These are phyloP conservation scores for Micromussa lordhowensis DNA, from an alignment of 92 coral and sea anemone species.

Conservation along the genomic window DNA sequence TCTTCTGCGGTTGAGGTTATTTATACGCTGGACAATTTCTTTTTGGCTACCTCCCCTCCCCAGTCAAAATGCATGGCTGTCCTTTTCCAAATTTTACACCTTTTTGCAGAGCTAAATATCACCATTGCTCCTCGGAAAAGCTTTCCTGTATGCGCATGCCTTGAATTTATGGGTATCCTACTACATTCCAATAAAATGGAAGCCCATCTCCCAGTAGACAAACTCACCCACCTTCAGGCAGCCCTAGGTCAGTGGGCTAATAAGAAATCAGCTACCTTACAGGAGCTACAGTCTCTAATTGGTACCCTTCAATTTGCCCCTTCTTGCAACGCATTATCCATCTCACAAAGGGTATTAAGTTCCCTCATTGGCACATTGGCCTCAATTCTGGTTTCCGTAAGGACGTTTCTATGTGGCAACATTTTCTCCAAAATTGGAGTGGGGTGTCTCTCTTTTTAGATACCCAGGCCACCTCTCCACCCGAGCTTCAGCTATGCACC, in stretches of 20 bases:
- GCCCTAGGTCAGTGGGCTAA: constrained; percentile 16
- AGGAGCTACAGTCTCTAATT: too few relatives aligned
- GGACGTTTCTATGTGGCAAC: constrained; percentile 29
- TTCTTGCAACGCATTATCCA: constrained; percentile 34
- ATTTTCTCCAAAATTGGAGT: constrained; percentile 29
- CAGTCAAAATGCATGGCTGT: background rate
- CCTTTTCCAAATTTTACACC: background rate
- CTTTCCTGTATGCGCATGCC: background rate
- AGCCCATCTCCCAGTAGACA: constrained; percentile 20
- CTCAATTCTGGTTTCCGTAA: background rate
- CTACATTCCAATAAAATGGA: constrained; percentile 27
- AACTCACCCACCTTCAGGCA: background rate
- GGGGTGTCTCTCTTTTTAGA: background rate
- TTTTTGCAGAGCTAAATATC: too few relatives aligned
- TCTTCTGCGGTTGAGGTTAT: background rate
- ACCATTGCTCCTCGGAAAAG: constrained; percentile 10
- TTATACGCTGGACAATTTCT: background rate
- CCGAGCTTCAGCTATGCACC: background rate
- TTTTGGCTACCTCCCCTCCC: background rate
- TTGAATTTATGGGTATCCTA: constrained; percentile 29
- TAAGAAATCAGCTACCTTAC: too few relatives aligned
- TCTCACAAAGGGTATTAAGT: constrained; percentile 1
- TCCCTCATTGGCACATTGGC: background rate
- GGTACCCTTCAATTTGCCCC: constrained; percentile 45
- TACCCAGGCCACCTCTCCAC: background rate